phyloP scores from a whole-genome alignment of 2,113 vertebrate genomes.

The Tragelaphus imberbis region DNA sequence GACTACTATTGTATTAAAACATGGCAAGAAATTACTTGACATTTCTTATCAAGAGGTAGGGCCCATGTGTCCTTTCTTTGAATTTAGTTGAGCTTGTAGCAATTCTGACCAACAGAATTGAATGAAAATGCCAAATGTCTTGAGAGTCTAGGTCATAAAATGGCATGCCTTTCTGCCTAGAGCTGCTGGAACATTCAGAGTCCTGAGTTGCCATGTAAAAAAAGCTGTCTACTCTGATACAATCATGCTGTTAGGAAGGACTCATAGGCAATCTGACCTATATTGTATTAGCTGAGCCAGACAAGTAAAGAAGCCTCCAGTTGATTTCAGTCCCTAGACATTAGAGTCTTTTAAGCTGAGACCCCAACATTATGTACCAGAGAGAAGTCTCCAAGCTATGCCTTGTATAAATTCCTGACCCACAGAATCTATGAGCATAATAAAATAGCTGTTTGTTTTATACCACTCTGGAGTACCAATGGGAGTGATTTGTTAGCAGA shows the following conservation, averaged over 20 bases:
- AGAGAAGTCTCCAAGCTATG: background rate
- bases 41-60: background rate
- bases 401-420: background rate
- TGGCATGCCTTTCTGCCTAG: background rate
- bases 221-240: background rate
- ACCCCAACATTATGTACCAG: background rate
- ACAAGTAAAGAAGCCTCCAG: background rate
- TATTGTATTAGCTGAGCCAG: accelerated
- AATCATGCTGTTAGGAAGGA: background rate
- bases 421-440: background rate
- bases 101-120: background rate
- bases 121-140: background rate
- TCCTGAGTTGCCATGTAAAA: background rate
- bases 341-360: background rate
- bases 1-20: background rate
- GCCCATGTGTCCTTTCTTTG: background rate
- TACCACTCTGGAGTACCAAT: background rate
- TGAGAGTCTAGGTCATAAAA: background rate
- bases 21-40: background rate
- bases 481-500: background rate
- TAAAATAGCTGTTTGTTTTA: background rate
- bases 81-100: background rate
- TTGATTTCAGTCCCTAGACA: background rate
- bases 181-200: background rate
- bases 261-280: background rate